Percentiles rank a stretch among this genome's conserved stretches.
These are phyloP conservation scores for Serripes groenlandicus DNA, from an alignment of 2,888 invertebrate genomes.

Conservation along the genomic window DNA sequence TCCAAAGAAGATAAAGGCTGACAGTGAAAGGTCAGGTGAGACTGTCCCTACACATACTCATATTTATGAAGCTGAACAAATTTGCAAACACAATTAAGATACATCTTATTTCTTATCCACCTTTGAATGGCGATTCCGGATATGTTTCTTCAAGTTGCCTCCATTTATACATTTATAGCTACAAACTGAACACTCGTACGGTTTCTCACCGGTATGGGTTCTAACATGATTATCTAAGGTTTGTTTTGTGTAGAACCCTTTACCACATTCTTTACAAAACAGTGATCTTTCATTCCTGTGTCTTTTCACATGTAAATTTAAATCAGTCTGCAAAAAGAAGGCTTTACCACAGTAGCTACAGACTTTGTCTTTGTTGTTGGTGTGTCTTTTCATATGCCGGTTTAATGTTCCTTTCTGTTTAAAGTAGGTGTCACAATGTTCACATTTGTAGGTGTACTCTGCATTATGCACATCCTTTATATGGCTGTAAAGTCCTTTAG, in stretches of 20 bases:
- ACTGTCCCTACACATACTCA: too few relatives aligned
- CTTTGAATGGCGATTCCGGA: not conserved
- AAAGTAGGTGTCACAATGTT: conserved; percentile 37
- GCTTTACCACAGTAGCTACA: conserved; percentile 12
- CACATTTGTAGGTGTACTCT: conserved; percentile 29
- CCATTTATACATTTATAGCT: conserved; percentile 17
- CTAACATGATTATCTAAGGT: conserved; percentile 20
- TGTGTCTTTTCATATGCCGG: not conserved
- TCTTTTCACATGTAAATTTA: conserved; percentile 28
- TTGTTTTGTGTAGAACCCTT: conserved; percentile 23
- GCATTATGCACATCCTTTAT: conserved; percentile 20
- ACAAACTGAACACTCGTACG: conserved; percentile 24
- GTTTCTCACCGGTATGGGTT: conserved; percentile 7
- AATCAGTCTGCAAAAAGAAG: conserved; percentile 20
- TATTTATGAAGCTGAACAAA: too few relatives aligned
- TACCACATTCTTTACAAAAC: conserved; percentile 37
- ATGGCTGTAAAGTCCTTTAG: conserved; percentile 21
- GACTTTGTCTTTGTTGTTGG: not conserved
- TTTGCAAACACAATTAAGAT: too few relatives aligned
- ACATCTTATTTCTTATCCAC: too few relatives aligned
- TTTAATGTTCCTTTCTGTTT: conserved; percentile 7
- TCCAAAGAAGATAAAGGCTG: too few relatives aligned
- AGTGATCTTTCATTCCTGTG: conserved; percentile 35
- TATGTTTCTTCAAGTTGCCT: conserved; percentile 31
- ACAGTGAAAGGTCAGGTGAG: too few relatives aligned